These are phyloP conservation scores for Salticus scenicus DNA, from an alignment of 2,888 invertebrate species.

Conservation along the genomic window DNA sequence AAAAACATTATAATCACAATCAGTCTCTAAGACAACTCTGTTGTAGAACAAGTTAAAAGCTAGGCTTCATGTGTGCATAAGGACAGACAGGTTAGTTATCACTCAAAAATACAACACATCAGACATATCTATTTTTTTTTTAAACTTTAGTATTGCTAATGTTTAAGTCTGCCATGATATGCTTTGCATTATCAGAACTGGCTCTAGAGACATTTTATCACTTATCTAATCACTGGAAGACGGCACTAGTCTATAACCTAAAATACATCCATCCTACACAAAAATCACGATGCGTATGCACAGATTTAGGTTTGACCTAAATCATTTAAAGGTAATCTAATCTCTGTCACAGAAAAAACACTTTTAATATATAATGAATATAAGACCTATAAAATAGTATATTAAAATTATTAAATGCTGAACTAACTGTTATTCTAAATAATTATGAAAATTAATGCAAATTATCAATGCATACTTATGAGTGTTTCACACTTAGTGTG, in stretches of 20 bases:
- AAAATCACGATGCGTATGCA: constrained; percentile 67
- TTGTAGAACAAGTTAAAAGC: constrained; percentile 37
- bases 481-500: background rate
- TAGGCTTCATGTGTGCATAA: constrained; percentile 61
- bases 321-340: constrained; percentile 39
- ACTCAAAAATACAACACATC: constrained; percentile 60
- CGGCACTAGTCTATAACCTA: constrained; percentile 68
- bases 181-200: constrained; percentile 69
- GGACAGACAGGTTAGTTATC: constrained; percentile 62
- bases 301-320: constrained; percentile 64
- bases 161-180: constrained; percentile 69
- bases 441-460: too few relatives aligned
- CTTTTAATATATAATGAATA: background rate
- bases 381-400: too few relatives aligned
- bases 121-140: constrained; percentile 54
- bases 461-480: background rate
- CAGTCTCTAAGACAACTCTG: constrained; percentile 17
- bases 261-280: constrained; percentile 67
- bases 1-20: background rate
- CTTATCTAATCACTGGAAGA: constrained; percentile 69
- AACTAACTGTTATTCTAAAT: too few relatives aligned
- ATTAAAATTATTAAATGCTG: too few relatives aligned
- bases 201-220: constrained; percentile 69
- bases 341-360: constrained; percentile 13
- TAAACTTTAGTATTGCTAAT: constrained; percentile 67